phyloP scores from a whole-genome alignment of 2,113 vertebrate species.

The Cynopterus brachyotis region DNA sequence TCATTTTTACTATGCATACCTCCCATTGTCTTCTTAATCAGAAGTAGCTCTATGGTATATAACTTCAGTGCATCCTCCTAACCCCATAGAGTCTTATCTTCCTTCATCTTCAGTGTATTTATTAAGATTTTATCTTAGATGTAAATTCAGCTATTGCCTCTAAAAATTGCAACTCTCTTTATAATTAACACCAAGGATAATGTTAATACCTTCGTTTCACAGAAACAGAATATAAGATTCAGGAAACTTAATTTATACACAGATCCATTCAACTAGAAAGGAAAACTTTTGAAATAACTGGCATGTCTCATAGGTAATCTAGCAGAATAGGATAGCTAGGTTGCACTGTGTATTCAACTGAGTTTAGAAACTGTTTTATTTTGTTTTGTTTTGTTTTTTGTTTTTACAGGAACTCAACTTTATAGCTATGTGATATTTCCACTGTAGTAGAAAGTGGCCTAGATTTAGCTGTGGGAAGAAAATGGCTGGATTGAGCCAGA shows the following conservation, averaged over 20 bases:
- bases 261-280: background rate
- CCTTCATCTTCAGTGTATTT: background rate
- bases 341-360: background rate
- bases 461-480: background rate
- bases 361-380: background rate
- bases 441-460: background rate
- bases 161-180: background rate
- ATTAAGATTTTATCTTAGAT: background rate
- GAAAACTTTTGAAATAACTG: background rate
- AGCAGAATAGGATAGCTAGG: background rate
- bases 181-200: background rate
- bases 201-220: background rate
- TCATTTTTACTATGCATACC: rapidly evolving
- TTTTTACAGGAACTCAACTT: background rate
- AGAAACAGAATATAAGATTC: background rate
- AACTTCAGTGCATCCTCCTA: background rate
- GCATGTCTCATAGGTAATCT: background rate
- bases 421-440: background rate
- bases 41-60: background rate
- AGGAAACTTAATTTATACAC: background rate
- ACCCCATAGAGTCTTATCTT: background rate
- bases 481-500: background rate
- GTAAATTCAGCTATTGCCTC: background rate
- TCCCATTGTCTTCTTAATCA: background rate
- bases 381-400: too few relatives aligned